Conservation (phyloP, 2,113 vertebrate genomes). For the Gasterosteus aculeatus region DNA sequence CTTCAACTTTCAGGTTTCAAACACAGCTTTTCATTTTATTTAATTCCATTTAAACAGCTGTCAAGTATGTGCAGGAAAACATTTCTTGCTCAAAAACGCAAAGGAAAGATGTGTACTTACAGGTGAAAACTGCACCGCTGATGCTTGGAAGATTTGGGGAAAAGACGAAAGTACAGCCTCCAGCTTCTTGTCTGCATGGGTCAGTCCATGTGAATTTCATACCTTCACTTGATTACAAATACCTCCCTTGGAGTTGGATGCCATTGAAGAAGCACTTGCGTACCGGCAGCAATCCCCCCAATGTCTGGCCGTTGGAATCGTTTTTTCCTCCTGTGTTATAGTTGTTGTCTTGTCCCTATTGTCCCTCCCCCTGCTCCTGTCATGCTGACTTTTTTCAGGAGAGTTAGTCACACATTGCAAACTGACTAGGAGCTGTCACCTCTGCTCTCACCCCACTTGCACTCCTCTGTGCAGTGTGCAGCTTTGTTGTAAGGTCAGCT, state of each 20-base stretch:
- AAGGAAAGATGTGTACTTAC: conserved; percentile 64
- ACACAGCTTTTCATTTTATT: neutral
- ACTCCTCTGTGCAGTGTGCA: conserved; percentile 53
- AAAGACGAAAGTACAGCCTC: conserved; percentile 26
- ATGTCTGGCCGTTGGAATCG: conserved; percentile 1
- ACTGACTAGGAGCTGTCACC: conserved; percentile 66
- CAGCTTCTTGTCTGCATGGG: conserved; percentile 33
- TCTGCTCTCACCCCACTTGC: conserved; percentile 57
- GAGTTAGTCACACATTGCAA: conserved; percentile 61
- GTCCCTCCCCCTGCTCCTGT: conserved; percentile 47
- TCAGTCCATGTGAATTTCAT: conserved; percentile 34
- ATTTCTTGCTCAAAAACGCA: conserved; percentile 4
- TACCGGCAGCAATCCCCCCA: conserved; percentile 22
- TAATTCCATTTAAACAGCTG: neutral
- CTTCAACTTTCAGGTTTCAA: neutral
- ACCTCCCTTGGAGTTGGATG: conserved; percentile 3
- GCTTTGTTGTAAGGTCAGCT: conserved; percentile 72
- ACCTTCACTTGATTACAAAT: conserved; percentile 1
- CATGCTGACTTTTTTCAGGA: conserved; percentile 52
- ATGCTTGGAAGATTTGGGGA: neutral
- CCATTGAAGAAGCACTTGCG: neutral
- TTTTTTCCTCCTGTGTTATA: conserved; percentile 28
- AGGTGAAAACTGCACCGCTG: conserved; percentile 26
- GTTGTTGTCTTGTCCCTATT: conserved; percentile 42
- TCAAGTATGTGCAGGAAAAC: neutral